A percentile compares a stretch with the other conserved stretches of the same genome.
Evolutionary conservation across 2,888 invertebrate genomes (phyloP).

Genomic region (Cosmia pyralina): DNA sequence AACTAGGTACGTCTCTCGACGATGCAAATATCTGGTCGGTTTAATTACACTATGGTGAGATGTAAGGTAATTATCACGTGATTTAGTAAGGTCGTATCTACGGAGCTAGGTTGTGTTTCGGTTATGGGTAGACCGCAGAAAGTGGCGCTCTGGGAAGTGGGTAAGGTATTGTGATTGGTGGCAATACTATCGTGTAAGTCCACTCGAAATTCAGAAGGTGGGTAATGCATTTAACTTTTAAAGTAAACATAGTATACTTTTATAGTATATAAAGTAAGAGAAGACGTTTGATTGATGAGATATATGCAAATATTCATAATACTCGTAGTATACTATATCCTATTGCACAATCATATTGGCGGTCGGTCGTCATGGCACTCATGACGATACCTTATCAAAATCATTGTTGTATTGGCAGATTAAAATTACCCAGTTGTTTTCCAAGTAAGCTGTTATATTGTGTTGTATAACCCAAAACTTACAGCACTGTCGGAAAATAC

Average conservation of each 20-base stretch:
- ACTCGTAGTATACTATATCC: background rate
- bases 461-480: background rate
- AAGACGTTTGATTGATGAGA: background rate
- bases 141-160: constrained; percentile 18
- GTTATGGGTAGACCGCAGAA: constrained; percentile 34
- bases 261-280: background rate
- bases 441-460: background rate
- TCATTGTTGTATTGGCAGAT: no score
- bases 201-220: background rate
- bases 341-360: background rate
- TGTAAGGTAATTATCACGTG: constrained; percentile 47
- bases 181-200: constrained; percentile 7
- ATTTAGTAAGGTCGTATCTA: constrained; percentile 44
- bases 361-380: background rate
- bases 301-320: background rate
- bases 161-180: constrained; percentile 28
- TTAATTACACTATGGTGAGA: constrained; percentile 44
- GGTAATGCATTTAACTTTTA: background rate
- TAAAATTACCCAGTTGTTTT: no score
- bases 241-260: background rate
- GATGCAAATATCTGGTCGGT: constrained; percentile 47
- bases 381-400: no score
- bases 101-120: constrained; percentile 25
- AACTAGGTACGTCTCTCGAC: constrained; percentile 17
- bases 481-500: background rate